Percentiles rank a stretch among this genome's conserved stretches.
phyloP scores from a whole-genome alignment of 2,113 vertebrate genomes.

The Gallinago undulata region DNA sequence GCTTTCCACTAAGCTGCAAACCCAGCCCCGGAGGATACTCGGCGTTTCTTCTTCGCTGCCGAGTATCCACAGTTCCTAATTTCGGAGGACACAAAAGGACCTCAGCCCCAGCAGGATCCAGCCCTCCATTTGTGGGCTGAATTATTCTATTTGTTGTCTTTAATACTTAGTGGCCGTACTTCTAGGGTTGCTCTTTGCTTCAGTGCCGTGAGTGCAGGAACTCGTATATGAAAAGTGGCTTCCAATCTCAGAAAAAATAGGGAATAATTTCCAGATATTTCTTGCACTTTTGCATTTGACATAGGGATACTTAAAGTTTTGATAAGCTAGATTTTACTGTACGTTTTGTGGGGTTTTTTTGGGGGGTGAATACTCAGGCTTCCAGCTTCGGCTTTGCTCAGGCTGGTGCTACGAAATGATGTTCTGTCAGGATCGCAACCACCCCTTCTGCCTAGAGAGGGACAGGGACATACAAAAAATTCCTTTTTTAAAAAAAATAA shows the following conservation, averaged over 20 bases:
- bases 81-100: neutral
- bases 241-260: neutral
- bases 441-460: neutral
- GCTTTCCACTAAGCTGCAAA: neutral
- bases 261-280: neutral
- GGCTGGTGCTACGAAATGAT: neutral
- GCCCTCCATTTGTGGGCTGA: neutral
- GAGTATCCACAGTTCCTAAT: neutral
- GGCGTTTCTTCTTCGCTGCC: neutral
- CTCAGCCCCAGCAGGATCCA: neutral
- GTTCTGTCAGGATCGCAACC: neutral
- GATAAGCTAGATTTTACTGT: neutral
- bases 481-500: neutral
- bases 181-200: neutral
- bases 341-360: fast-evolving
- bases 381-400: neutral
- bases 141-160: neutral
- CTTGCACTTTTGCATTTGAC: neutral
- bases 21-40: neutral
- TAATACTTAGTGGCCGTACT: neutral
- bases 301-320: neutral
- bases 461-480: neutral
- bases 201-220: neutral
- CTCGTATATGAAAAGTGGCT: neutral
- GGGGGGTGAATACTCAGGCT: neutral